Evolutionary conservation across 1,140 invertebrate genomes (phyloP).

Genomic region (Brachionus plicatilis): DNA sequence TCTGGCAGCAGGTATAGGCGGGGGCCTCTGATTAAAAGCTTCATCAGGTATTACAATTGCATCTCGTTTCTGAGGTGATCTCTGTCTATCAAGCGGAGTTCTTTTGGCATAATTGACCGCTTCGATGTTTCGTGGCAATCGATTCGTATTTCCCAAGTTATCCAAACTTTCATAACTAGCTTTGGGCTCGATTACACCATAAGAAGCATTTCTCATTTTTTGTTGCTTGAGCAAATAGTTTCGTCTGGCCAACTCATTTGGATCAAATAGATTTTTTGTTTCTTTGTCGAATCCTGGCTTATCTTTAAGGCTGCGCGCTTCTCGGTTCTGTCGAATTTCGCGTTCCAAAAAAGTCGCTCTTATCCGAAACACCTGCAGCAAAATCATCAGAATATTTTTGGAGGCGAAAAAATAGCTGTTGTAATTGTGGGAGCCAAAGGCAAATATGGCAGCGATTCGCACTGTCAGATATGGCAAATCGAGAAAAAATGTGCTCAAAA

Average conservation of each 20-base stretch:
- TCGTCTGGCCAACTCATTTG: background rate
- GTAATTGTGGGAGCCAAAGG: slow-evolving; percentile 37
- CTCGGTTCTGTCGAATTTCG: background rate
- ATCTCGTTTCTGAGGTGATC: background rate
- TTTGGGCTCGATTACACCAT: background rate
- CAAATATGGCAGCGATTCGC: slow-evolving; percentile 18
- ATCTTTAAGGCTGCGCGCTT: background rate
- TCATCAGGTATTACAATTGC: background rate
- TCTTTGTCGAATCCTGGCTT: slow-evolving; percentile 12
- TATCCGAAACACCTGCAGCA: slow-evolving; percentile 31
- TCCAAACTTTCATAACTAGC: slow-evolving; percentile 14
- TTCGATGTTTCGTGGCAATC: background rate
- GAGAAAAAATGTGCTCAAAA: slow-evolving; percentile 13
- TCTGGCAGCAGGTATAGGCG: background rate
- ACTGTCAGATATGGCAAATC: slow-evolving; percentile 13
- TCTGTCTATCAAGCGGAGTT: background rate
- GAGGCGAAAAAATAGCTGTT: slow-evolving; percentile 33
- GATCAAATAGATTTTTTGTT: background rate
- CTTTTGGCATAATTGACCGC: background rate
- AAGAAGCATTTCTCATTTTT: background rate
- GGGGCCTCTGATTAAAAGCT: background rate
- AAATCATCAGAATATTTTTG: slow-evolving; percentile 34
- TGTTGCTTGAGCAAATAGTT: background rate
- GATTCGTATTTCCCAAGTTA: background rate
- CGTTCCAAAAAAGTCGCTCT: slow-evolving; percentile 23